Conservation (phyloP, 2,888 invertebrate genomes). For the Agrenia bidenticulata region DNA sequence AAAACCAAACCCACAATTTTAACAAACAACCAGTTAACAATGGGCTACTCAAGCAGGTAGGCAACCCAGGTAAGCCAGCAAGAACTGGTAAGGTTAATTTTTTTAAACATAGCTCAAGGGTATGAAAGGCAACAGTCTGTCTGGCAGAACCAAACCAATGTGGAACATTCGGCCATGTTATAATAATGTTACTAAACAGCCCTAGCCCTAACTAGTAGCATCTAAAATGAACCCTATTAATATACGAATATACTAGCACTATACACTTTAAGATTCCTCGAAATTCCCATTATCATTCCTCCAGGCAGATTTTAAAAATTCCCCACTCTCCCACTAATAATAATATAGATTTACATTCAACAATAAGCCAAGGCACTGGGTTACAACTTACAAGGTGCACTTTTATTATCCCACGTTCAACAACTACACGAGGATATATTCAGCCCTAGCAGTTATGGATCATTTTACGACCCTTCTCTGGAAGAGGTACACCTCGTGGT, state of each 20-base stretch:
- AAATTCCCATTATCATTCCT: not conserved
- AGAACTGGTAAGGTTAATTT: too few species aligned
- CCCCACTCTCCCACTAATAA: not conserved
- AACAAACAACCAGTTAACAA: conserved; percentile 3
- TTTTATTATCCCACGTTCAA: conserved; percentile 2
- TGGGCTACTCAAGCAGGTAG: too few species aligned
- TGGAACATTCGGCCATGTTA: conserved; percentile 14
- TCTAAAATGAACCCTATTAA: not conserved
- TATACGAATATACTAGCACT: not conserved
- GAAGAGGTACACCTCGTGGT: conserved; percentile 5
- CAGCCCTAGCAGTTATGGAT: conserved; percentile 5
- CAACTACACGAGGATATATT: too few species aligned
- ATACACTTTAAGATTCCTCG: too few species aligned
- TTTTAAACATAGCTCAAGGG: conserved; percentile 16
- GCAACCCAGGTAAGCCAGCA: too few species aligned
- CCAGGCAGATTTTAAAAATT: conserved; percentile 10
- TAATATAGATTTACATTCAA: not conserved
- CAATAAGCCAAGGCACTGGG: not conserved
- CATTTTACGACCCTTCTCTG: conserved; percentile 29
- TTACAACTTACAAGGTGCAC: conserved; percentile 6
- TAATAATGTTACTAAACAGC: too few species aligned
- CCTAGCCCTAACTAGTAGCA: too few species aligned
- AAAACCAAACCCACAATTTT: not conserved
- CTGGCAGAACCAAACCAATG: conserved; percentile 36
- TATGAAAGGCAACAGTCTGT: conserved; percentile 49